Evolutionary conservation across 2,113 vertebrate genomes (phyloP).

Genomic region (Salvelinus sp.): DNA sequence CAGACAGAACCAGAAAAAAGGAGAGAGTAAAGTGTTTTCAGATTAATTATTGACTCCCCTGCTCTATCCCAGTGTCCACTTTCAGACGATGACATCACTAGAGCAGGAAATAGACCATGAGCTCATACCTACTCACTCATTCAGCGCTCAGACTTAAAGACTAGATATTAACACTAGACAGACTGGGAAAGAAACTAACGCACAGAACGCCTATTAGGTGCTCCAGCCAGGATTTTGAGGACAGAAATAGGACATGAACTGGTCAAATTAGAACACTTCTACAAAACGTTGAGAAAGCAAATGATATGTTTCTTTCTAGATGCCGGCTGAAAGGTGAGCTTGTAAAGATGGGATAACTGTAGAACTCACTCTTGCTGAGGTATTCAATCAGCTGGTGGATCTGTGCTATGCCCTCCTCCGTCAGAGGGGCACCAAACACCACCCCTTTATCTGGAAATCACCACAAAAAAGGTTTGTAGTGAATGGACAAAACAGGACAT

Average conservation of each 20-base stretch:
- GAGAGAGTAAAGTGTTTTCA: conserved; percentile 63
- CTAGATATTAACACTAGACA: too few species aligned
- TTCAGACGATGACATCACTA: conserved; percentile 61
- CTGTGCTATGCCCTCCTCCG: conserved; percentile 92
- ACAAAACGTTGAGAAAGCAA: background rate
- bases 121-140: conserved; percentile 38
- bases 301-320: background rate
- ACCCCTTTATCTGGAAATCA: conserved; percentile 83
- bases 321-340: background rate
- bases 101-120: conserved; percentile 62
- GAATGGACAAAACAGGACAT: background rate
- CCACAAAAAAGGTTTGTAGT: background rate
- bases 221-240: background rate
- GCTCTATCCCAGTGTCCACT: conserved; percentile 59
- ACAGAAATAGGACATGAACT: background rate
- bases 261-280: background rate
- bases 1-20: background rate
- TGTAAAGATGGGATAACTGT: background rate
- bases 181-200: background rate
- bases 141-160: background rate
- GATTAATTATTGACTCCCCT: conserved; percentile 67
- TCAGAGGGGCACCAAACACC: conserved; percentile 88
- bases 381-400: conserved; percentile 94
- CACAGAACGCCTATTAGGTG: background rate
- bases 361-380: conserved; percentile 89